Percentiles rank a stretch among this genome's conserved stretches.
Evolutionary conservation across 1,140 invertebrate genomes (phyloP).

Genomic region (Panagrolaimus sp.): DNA sequence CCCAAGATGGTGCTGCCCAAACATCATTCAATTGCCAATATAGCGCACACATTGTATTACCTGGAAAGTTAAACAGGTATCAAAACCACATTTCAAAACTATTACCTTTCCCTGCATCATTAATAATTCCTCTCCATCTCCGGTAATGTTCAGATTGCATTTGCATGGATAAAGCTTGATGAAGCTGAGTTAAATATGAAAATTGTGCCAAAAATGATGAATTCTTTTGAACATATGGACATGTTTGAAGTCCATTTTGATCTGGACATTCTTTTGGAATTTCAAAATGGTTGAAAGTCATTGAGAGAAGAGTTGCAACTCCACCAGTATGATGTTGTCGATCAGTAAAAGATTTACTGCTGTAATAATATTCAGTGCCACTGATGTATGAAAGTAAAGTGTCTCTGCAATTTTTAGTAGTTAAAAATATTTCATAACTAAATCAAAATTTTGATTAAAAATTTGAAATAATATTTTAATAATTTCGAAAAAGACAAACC

Average conservation of each 20-base stretch:
- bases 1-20: slow-evolving; percentile 94
- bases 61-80: no score
- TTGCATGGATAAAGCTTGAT: slow-evolving; percentile 79
- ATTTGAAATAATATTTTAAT: no score
- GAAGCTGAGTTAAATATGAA: slow-evolving; percentile 64
- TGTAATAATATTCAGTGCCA: slow-evolving; percentile 65
- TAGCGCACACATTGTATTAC: slow-evolving; percentile 81
- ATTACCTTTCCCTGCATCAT: slow-evolving; percentile 56
- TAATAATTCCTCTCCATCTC: slow-evolving; percentile 59
- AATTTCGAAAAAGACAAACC: slow-evolving; percentile 60
- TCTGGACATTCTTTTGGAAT: not conserved
- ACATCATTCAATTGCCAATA: slow-evolving; percentile 99
- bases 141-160: slow-evolving; percentile 82
- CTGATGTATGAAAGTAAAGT: slow-evolving; percentile 51
- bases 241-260: not conserved
- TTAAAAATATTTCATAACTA: no score
- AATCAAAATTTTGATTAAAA: no score
- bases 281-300: slow-evolving; percentile 15
- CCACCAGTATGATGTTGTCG: slow-evolving; percentile 14
- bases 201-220: slow-evolving; percentile 36
- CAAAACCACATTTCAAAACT: no score
- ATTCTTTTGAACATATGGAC: no score
- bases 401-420: slow-evolving; percentile 9
- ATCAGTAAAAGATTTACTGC: slow-evolving; percentile 55
- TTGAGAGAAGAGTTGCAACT: not conserved